Evolutionary conservation across 2,888 invertebrate genomes (phyloP).

Genomic region (Ornithoptera priamus): DNA sequence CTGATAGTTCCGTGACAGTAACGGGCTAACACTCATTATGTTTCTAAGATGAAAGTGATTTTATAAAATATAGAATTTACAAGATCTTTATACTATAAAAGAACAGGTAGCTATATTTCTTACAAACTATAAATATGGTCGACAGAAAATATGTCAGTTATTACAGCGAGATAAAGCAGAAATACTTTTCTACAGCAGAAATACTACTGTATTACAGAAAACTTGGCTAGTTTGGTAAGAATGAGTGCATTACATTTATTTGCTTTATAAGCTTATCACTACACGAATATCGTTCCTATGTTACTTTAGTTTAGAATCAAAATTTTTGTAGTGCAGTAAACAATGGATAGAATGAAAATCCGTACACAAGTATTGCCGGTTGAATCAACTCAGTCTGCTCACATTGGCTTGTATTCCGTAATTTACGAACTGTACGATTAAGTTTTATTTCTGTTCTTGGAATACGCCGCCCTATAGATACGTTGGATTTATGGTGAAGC

Average conservation of each 20-base stretch:
- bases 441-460: background rate
- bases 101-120: too few species aligned
- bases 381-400: background rate
- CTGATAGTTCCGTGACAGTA: background rate
- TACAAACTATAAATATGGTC: too few species aligned
- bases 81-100: too few species aligned
- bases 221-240: too few species aligned
- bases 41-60: background rate
- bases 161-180: too few species aligned
- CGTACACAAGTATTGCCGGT: background rate
- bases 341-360: background rate
- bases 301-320: background rate
- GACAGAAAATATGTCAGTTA: too few species aligned
- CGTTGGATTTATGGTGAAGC: background rate
- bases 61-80: background rate
- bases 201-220: too few species aligned
- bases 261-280: too few species aligned
- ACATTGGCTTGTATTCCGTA: background rate
- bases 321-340: background rate
- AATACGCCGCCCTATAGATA: background rate
- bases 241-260: too few species aligned
- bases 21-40: background rate
- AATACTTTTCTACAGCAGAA: too few species aligned
- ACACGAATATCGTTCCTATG: too few species aligned
- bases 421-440: background rate